Percentiles rank a stretch among this genome's conserved stretches.
Conservation (phyloP, 2,888 invertebrate genomes). For the Anodontia alba region DNA sequence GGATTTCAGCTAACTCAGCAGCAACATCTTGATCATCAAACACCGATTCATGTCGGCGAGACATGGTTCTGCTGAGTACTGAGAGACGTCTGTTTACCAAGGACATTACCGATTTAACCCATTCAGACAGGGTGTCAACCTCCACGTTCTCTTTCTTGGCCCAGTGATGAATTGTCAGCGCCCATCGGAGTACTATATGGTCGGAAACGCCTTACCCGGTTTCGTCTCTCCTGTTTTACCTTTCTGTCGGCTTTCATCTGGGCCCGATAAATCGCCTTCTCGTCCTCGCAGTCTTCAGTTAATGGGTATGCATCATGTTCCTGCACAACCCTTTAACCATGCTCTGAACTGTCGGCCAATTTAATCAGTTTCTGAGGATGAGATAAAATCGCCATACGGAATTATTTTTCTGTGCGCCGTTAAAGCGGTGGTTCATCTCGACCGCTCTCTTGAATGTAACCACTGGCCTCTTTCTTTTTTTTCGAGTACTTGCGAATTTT, state of each 20-base stretch:
- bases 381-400: constrained; percentile 28
- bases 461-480: no score
- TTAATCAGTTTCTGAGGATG: constrained; percentile 34
- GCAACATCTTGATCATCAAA: no score
- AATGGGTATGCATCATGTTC: constrained; percentile 38
- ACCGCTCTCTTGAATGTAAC: no score
- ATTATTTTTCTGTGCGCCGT: constrained; percentile 1
- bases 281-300: constrained; percentile 37
- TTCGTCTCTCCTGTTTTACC: constrained; percentile 18
- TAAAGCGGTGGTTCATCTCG: not conserved
- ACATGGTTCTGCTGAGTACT: no score
- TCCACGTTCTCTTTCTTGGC: no score
- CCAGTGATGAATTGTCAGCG: no score
- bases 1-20: no score
- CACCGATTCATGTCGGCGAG: no score
- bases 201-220: not conserved
- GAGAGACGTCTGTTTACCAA: no score
- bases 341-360: constrained; percentile 29
- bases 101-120: no score
- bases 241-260: constrained; percentile 32
- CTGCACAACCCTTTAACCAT: constrained; percentile 26
- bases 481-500: no score
- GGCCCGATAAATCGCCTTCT: constrained; percentile 35
- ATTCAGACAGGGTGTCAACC: no score
- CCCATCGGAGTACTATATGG: constrained; percentile 20